These are phyloP conservation scores for Phallusia fumigata DNA, from an alignment of 23 tunicate species.

Conservation along the genomic window DNA sequence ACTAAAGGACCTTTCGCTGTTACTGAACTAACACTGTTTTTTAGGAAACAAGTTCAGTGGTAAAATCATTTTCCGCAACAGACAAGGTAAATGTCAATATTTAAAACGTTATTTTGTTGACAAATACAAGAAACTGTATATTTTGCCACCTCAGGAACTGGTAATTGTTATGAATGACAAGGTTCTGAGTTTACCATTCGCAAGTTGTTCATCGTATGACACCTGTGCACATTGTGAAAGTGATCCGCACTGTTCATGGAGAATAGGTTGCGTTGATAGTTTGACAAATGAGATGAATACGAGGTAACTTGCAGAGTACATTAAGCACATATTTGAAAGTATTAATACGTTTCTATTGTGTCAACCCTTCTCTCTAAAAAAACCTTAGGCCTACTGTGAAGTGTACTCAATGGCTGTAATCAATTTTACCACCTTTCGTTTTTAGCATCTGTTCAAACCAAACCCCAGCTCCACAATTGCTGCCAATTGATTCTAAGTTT, in stretches of 20 bases:
- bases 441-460: not conserved
- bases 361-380: no score
- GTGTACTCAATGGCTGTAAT: not conserved
- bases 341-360: not conserved
- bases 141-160: constrained; percentile 11
- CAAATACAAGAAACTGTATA: not conserved
- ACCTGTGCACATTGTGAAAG: constrained; percentile 23
- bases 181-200: not conserved
- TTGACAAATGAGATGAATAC: no score
- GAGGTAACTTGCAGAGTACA: no score
- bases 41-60: not conserved
- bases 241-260: constrained; percentile 37
- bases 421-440: not conserved
- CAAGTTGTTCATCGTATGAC: constrained; percentile 15
- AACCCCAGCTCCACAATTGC: not conserved
- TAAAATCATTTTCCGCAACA: not conserved
- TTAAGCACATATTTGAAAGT: not conserved
- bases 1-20: not conserved
- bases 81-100: not conserved
- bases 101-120: not conserved
- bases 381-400: no score
- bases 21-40: not conserved
- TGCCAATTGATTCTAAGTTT: not conserved
- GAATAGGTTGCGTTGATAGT: not conserved
- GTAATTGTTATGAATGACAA: constrained; percentile 20